These are phyloP conservation scores for Steatornis caripensis DNA, from an alignment of 2,113 vertebrate genomes.

Conservation along the genomic window DNA sequence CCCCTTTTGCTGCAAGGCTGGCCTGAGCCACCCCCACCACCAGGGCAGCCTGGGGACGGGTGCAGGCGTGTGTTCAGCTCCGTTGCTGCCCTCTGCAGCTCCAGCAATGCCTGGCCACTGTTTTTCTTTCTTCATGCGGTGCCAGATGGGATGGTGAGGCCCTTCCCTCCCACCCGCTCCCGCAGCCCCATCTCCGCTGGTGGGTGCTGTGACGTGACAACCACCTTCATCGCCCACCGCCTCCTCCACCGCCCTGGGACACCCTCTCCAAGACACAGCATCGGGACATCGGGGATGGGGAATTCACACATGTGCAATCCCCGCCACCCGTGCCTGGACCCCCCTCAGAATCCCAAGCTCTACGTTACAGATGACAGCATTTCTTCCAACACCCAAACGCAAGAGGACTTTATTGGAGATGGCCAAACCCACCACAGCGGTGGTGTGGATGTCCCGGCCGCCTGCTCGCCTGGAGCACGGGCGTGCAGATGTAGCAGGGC, in stretches of 20 bases:
- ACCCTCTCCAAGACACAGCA: not conserved
- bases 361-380: fast-evolving
- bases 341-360: not conserved
- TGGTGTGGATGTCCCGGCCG: fast-evolving
- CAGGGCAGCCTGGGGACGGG: not conserved
- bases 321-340: not conserved
- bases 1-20: not conserved
- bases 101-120: not conserved
- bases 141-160: not conserved
- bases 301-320: fast-evolving
- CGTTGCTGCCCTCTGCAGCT: not conserved
- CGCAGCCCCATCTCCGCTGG: not conserved
- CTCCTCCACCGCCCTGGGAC: not conserved
- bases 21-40: not conserved
- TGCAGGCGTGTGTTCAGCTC: not conserved
- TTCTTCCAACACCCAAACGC: not conserved
- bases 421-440: not conserved
- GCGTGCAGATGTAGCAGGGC: not conserved
- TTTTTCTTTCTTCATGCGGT: fast-evolving
- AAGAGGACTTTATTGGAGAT: not conserved
- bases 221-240: fast-evolving
- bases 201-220: not conserved
- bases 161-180: not conserved
- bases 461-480: fast-evolving
- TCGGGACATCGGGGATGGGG: not conserved